Percentiles rank a stretch among this genome's conserved stretches.
phyloP scores from a whole-genome alignment of 2,888 invertebrate species.

The Colostygia pectinataria region DNA sequence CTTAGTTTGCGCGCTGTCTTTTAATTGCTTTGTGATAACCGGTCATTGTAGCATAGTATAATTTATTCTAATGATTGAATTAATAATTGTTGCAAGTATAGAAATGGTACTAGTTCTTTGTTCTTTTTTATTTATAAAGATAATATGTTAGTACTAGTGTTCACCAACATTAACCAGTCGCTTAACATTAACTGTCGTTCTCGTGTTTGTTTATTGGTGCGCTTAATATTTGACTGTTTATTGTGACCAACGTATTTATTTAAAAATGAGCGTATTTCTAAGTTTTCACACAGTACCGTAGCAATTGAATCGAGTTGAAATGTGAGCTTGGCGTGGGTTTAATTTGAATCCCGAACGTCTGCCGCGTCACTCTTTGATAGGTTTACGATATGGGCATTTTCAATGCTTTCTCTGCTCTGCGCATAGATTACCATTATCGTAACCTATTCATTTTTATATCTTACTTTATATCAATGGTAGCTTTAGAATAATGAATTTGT shows the following conservation, averaged over 20 bases:
- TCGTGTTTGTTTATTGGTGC: background rate
- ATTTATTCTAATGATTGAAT: constrained; percentile 45
- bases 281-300: constrained; percentile 42
- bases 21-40: constrained; percentile 75
- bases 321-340: constrained; percentile 57
- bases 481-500: constrained; percentile 12
- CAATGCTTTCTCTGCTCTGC: constrained; percentile 17
- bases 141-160: too few species aligned
- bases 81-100: too few species aligned
- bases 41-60: constrained; percentile 68
- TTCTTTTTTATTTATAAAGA: too few species aligned
- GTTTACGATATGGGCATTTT: constrained; percentile 44
- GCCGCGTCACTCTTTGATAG: constrained; percentile 49
- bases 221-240: background rate
- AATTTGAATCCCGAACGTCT: constrained; percentile 54
- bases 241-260: too few species aligned
- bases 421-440: constrained; percentile 27
- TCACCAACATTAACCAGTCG: too few species aligned
- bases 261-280: constrained; percentile 26
- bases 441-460: constrained; percentile 30
- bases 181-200: too few species aligned
- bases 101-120: too few species aligned
- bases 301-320: constrained; percentile 47
- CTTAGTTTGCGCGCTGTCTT: constrained; percentile 59
- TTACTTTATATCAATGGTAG: constrained; percentile 28